Percentiles rank a stretch among this genome's conserved stretches.
phyloP scores from a whole-genome alignment of 2,797 vertebrate genomes.

The Paguma larvata region DNA sequence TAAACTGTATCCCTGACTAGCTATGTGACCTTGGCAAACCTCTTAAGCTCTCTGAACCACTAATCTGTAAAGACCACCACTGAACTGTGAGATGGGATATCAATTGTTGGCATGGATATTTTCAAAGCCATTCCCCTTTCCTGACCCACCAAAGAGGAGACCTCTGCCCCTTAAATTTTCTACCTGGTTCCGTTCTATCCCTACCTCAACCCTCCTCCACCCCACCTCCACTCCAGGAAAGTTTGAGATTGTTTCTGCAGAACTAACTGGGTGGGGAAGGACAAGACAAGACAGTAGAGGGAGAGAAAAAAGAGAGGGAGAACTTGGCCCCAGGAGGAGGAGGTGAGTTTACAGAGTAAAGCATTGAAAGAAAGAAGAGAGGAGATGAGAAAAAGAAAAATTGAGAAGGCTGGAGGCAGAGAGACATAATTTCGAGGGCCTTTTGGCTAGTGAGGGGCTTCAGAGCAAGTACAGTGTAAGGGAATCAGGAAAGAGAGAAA shows the following conservation, averaged over 20 bases:
- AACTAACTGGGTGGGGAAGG: not conserved
- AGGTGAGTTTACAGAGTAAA: not conserved
- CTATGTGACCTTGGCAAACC: not conserved
- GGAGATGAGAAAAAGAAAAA: not conserved
- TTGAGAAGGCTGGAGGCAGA: not conserved
- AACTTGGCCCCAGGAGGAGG: not conserved
- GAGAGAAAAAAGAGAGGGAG: not conserved
- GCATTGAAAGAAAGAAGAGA: not conserved
- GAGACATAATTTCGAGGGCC: not conserved
- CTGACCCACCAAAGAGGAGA: not conserved
- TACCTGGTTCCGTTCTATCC: not conserved
- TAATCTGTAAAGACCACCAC: not conserved
- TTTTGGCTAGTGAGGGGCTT: not conserved
- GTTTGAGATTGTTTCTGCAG: not conserved
- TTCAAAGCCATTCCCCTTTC: not conserved
- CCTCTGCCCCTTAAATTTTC: not conserved
- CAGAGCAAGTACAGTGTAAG: not conserved
- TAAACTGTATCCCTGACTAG: not conserved
- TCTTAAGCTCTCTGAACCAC: not conserved
- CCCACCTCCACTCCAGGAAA: not conserved
- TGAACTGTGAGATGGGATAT: not conserved
- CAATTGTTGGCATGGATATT: not conserved
- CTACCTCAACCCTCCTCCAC: not conserved
- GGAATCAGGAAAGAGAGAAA: slow-evolving; percentile 30
- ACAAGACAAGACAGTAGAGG: not conserved